phyloP scores from a whole-genome alignment of 2,797 vertebrate species.

The Poecilia velifera region DNA sequence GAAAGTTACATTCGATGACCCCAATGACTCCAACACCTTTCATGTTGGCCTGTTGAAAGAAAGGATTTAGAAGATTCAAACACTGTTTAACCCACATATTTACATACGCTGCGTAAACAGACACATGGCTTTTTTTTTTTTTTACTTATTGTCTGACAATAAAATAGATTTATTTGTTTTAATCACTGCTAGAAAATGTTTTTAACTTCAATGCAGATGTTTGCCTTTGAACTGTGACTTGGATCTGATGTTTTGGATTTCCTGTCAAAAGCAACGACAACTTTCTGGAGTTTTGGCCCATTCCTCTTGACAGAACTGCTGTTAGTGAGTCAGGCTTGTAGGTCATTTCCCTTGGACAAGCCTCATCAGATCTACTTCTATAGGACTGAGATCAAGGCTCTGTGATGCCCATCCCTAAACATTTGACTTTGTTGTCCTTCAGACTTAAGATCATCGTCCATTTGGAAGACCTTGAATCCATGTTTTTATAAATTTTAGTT shows the following conservation, averaged over 20 bases:
- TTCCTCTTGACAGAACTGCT: not conserved
- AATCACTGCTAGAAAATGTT: not conserved
- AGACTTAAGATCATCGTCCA: not conserved
- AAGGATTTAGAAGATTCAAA: not conserved
- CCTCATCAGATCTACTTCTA: not conserved
- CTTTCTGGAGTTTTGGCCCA: not conserved
- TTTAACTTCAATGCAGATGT: not conserved
- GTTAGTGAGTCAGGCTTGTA: not conserved
- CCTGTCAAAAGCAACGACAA: not conserved
- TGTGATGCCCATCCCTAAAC: not conserved
- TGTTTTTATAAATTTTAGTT: not conserved
- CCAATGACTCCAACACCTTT: constrained; percentile 94
- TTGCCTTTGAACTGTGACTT: not conserved
- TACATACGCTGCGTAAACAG: not conserved
- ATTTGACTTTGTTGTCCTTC: not conserved
- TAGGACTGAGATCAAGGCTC: not conserved
- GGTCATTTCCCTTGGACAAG: not conserved
- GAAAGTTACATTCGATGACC: constrained; percentile 92
- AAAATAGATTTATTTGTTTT: not conserved
- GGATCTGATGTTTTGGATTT: not conserved
- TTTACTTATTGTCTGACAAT: not conserved
- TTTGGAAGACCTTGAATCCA: not conserved
- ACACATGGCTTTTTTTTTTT: not conserved
- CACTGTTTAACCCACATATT: not conserved
- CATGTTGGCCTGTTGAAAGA: constrained; percentile 82